A percentile compares a stretch with the other conserved stretches of the same genome.
phyloP scores from a whole-genome alignment of 1,140 invertebrate species.

The Arion vulgaris region DNA sequence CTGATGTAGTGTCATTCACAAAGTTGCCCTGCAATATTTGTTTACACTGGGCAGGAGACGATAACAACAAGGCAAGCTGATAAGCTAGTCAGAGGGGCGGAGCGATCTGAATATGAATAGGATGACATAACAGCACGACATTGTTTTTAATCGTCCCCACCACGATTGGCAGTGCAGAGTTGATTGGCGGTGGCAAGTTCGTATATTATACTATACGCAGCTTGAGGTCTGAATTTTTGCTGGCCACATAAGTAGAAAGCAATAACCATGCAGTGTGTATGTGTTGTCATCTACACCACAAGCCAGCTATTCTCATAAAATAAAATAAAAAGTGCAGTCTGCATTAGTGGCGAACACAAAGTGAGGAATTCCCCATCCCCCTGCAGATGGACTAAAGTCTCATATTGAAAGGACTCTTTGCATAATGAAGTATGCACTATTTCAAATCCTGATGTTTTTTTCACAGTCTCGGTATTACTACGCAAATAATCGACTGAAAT shows the following conservation, averaged over 20 bases:
- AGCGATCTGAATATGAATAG: not conserved
- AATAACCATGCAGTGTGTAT: no score
- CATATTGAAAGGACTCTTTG: conserved; percentile 20
- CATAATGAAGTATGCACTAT: conserved; percentile 33
- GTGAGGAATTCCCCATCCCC: not conserved
- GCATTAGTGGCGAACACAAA: not conserved
- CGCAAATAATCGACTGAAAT: not conserved
- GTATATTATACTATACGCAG: no score
- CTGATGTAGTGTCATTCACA: conserved; percentile 19
- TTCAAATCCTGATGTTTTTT: conserved; percentile 25
- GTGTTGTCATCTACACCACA: not conserved
- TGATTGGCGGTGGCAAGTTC: no score
- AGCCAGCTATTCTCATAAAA: not conserved
- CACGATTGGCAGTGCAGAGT: no score
- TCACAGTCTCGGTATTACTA: not conserved
- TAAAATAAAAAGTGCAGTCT: not conserved
- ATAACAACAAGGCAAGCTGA: not conserved
- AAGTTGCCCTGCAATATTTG: not conserved
- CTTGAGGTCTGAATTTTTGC: no score
- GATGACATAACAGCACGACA: no score
- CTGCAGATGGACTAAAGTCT: not conserved
- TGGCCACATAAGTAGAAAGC: no score
- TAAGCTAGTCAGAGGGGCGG: conserved; percentile 33
- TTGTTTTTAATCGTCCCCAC: no score
- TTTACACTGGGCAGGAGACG: not conserved